A percentile compares a stretch with the other conserved stretches of the same genome.
Conservation (phyloP, 92 coral and sea anemone species). For the Pocillopora meandrina region DNA sequence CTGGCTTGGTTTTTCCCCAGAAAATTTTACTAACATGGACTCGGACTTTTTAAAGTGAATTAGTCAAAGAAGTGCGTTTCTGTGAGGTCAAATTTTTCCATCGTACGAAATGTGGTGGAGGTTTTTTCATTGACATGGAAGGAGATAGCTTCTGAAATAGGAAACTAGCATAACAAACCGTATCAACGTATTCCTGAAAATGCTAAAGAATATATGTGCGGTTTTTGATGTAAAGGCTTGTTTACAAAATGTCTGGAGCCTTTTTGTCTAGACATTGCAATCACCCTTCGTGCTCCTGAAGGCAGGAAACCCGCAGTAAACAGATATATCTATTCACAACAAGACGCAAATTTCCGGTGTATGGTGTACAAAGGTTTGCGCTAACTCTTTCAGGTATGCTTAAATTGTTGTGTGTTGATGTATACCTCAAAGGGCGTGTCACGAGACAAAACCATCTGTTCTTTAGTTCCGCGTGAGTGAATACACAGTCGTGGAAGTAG, state of each 20-base stretch:
- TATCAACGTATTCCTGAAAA: neutral
- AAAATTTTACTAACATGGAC: neutral
- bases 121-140: neutral
- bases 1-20: neutral
- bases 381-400: conserved; percentile 24
- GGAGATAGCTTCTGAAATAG: neutral
- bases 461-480: conserved; percentile 27
- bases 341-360: conserved; percentile 41
- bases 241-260: conserved; percentile 32
- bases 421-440: neutral
- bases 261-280: conserved; percentile 36
- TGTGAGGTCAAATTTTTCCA: neutral
- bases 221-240: neutral
- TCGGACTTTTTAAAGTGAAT: neutral
- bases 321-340: conserved; percentile 27
- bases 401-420: conserved; percentile 11
- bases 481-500: conserved; percentile 6
- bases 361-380: conserved; percentile 13
- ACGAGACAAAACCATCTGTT: neutral
- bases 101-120: neutral
- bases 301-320: conserved; percentile 15
- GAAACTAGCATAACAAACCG: neutral
- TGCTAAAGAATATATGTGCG: neutral
- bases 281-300: conserved; percentile 3
- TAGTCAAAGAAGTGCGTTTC: neutral